Evolutionary conservation across 2,113 vertebrate species (phyloP), one percentile per base, ranked within the genome.

Genomic region (Heptranchias perlo): DNA sequence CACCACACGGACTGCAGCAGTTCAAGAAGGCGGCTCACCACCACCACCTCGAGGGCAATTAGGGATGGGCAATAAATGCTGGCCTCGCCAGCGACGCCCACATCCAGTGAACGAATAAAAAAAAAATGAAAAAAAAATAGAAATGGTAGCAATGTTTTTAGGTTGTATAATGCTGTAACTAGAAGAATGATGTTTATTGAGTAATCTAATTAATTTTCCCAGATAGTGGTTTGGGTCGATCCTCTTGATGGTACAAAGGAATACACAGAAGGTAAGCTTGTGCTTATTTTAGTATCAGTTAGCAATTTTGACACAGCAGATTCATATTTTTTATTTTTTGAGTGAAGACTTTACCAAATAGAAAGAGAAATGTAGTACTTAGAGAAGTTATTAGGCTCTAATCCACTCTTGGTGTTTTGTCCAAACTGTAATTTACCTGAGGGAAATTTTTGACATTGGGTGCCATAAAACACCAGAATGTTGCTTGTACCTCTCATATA

Each of bases 201-300:
- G 54, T 52, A 64, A 67, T 93, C 49, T 21, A 61, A 64, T n/a
- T 61, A 18, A 47, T 11, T 97, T 67, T 96, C 96, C 96, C 96
- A 99, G 99, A 98, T 99, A 25, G 99, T 99, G 69, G 98, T 99
- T 96, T 99, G 99, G 99, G 99, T 99, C 14, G 99, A 99, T 97
- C 99, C 99, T 87, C 97, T 99, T 91, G 99, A 99, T 96, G 99
- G 99, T 95, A 99, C 99, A 89, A 99, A 99, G 97, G 99, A 99
- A 96, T 99, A 99, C 96, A 99, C 99, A 28, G 99, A 99, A 99
- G 99, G 99, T 99, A 94, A 47, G 78, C 28, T 61, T 28, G 4
- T 58, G 89, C 58, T 93, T 39, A n/a, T 39, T 93, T 92, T 62
- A 61, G 54, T 61, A 95, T 95, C 39, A 69, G 23, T 91, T 91